Evolutionary conservation across 1,140 invertebrate species (phyloP), one percentile per base, ranked within the genome.

Genomic region (Bombyx mandarina): DNA sequence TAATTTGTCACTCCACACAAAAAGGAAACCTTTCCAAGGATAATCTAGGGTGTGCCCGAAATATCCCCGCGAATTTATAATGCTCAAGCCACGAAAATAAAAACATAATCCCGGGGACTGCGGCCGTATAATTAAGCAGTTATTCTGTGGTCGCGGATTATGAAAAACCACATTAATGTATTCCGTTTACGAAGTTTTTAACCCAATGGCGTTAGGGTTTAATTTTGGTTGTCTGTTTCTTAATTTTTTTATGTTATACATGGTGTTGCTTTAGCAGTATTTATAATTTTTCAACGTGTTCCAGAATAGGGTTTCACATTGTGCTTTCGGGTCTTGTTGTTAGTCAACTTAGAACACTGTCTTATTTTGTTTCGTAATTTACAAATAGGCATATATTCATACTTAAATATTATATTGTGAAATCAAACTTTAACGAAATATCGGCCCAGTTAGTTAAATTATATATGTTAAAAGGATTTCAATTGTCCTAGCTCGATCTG

Each of bases 41-140:
- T 35, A 51, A 51, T 51, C 50, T 51, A 35, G 50, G 50, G 50
- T 51, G 10, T 51, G n/a, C 26, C 50, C 42, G 64, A 70, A 35
- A 71, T 67, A 70, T 67, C 71, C 64, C 65, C 58, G 63, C 66
- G 66, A 71, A 76, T 76, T 71, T 70, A 76, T 76, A 70, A 69
- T 66, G 65, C 56, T 60, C 56, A 50, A 62, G 61, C 66, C 63
- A 61, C 60, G 53, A 67, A 73, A 73, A 76, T 73, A 76, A 76
- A 73, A 76, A 76, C 71, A 67, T 70, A 71, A 76, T 69, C 67
- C 69, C 53, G 56, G 65, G 56, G 61, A 58, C 55, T 61, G 70
- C 58, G 62, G 62, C 52, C 63, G 73, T 69, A 75, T 75, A 73
- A 75, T 73, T 69, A 75, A 73, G 68, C 71, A 72, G 66, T 75